phyloP scores from a whole-genome alignment of 2,113 vertebrate species.

The Haemorhous mexicanus region DNA sequence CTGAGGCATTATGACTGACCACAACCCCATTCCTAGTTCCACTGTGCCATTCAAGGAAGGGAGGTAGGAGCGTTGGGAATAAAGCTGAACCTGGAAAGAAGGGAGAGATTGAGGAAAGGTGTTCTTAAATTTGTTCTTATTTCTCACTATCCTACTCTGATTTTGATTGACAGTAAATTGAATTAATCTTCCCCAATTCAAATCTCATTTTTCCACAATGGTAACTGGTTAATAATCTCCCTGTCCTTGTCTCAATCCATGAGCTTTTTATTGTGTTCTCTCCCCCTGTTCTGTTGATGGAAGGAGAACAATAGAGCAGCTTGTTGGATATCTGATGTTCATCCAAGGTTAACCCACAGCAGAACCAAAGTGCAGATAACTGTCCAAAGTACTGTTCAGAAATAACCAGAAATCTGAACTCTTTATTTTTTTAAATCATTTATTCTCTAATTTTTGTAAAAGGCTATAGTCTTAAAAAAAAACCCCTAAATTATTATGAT shows the following conservation, averaged over 20 bases:
- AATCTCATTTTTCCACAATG: not conserved
- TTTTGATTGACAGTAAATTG: not conserved
- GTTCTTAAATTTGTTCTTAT: not conserved
- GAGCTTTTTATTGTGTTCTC: not conserved
- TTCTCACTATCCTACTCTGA: not conserved
- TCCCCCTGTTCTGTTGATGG: not conserved
- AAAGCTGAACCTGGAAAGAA: not conserved
- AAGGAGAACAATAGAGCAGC: not conserved
- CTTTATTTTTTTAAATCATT: not conserved
- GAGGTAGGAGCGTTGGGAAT: not conserved
- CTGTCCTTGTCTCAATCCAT: not conserved
- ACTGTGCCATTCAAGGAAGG: not conserved
- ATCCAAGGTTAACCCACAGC: not conserved
- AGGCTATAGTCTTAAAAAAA: not conserved
- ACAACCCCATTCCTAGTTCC: not conserved
- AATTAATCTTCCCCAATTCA: not conserved
- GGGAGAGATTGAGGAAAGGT: not conserved
- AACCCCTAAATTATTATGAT: not conserved
- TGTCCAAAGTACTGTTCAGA: not conserved
- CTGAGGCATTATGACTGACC: not conserved
- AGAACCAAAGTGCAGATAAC: not conserved
- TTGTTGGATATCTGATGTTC: not conserved
- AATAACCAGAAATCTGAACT: not conserved
- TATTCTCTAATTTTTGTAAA: not conserved
- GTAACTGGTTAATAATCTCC: not conserved